Percentiles rank a stretch among this genome's conserved stretches.
phyloP scores from a whole-genome alignment of 2,888 invertebrate species.

The Salticus scenicus region DNA sequence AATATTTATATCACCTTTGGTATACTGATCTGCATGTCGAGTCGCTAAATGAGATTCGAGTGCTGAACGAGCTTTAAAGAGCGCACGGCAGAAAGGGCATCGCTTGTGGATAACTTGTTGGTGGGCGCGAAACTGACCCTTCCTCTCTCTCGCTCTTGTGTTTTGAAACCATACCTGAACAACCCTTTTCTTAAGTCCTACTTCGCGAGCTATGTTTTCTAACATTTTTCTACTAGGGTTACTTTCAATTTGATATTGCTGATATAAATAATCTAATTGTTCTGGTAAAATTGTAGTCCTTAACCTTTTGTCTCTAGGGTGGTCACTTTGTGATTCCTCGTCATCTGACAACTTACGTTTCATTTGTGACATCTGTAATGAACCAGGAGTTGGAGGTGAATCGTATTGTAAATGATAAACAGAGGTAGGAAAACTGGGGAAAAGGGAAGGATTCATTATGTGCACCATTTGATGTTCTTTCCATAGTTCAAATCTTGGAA shows the following conservation, averaged over 20 bases:
- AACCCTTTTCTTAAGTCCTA: conserved; percentile 95
- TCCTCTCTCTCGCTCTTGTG: conserved; percentile 87
- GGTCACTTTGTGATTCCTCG: conserved; percentile 74
- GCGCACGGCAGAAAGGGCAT: conserved; percentile 95
- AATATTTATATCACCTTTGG: conserved; percentile 92
- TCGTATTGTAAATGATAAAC: conserved; percentile 42
- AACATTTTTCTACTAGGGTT: conserved; percentile 98
- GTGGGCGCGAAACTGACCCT: conserved; percentile 94
- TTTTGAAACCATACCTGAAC: conserved; percentile 99
- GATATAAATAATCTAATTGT: conserved; percentile 97
- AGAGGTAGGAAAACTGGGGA: conserved; percentile 75
- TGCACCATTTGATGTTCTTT: conserved; percentile 96
- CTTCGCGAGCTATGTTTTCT: conserved; percentile 96
- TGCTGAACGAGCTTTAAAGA: conserved; percentile 95
- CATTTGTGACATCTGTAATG: conserved; percentile 76
- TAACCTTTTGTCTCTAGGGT: conserved; percentile 91
- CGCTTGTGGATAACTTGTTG: conserved; percentile 97
- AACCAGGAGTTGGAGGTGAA: conserved; percentile 86
- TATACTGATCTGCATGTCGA: conserved; percentile 94
- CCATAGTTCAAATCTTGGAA: conserved; percentile 92
- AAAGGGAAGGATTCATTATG: conserved; percentile 94
- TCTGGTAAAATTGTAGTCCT: conserved; percentile 97
- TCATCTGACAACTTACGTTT: conserved; percentile 76
- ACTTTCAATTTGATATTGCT: conserved; percentile 97
- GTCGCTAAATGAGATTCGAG: conserved; percentile 94